A percentile compares a stretch with the other conserved stretches of the same genome.
Conservation (phyloP, 2,113 vertebrate species). For the Psophia crepitans region DNA sequence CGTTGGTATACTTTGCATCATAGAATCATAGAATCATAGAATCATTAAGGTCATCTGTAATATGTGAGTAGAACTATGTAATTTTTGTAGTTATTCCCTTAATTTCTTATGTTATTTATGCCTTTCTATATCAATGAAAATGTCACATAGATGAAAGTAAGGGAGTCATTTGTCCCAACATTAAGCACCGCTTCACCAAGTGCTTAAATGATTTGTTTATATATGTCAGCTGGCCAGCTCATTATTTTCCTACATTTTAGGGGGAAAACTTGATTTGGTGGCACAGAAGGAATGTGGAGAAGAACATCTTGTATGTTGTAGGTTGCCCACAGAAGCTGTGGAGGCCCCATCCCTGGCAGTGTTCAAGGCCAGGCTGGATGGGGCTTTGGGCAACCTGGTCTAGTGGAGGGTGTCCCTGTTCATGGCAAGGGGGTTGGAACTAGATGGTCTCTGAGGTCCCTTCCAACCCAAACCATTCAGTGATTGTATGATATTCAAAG, state of each 20-base stretch:
- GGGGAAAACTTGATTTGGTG: not conserved
- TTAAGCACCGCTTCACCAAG: not conserved
- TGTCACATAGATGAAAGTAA: not conserved
- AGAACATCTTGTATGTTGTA: not conserved
- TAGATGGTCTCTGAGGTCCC: too few relatives aligned
- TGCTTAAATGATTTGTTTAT: not conserved
- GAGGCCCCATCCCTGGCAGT: too few relatives aligned
- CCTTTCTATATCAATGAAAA: not conserved
- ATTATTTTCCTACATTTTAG: not conserved
- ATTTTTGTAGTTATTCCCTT: not conserved
- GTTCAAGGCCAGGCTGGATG: too few relatives aligned
- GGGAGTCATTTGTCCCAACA: not conserved
- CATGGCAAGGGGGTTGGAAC: too few relatives aligned
- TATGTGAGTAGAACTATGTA: not conserved
- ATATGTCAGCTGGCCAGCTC: not conserved
- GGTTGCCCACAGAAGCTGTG: too few relatives aligned
- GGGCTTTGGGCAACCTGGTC: too few relatives aligned
- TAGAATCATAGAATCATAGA: too few relatives aligned
- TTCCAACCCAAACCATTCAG: too few relatives aligned
- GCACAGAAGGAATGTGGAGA: not conserved
- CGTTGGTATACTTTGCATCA: not conserved
- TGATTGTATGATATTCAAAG: not conserved
- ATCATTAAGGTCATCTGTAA: too few relatives aligned
- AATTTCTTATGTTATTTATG: not conserved
- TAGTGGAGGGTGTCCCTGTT: too few relatives aligned